A percentile compares a stretch with the other conserved stretches of the same genome.
Conservation (phyloP, 2,797 vertebrate species). For the Ceryle rudis region DNA sequence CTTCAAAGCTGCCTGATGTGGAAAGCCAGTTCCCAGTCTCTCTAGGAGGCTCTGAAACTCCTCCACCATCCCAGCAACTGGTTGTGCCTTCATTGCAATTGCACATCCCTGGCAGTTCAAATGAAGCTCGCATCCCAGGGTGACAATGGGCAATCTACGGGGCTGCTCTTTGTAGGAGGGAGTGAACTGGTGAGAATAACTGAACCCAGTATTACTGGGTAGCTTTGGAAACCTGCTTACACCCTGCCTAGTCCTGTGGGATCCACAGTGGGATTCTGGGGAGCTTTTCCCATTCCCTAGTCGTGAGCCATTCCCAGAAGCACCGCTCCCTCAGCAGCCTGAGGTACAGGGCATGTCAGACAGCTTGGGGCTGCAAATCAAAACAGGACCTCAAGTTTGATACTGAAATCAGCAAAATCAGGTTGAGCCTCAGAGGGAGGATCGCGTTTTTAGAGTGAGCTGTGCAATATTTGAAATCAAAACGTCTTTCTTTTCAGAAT, state of each 20-base stretch:
- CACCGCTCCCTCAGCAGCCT: background rate
- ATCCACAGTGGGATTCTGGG: background rate
- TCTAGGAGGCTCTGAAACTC: background rate
- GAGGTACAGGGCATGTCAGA: background rate
- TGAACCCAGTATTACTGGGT: background rate
- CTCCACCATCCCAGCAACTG: fast-evolving
- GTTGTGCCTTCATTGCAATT: background rate
- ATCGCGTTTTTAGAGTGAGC: background rate
- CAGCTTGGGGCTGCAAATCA: background rate
- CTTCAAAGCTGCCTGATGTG: background rate
- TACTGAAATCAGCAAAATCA: background rate
- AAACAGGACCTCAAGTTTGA: background rate
- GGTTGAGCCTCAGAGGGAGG: background rate
- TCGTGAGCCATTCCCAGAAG: background rate
- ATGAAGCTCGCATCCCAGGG: too few relatives aligned
- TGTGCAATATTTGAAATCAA: background rate
- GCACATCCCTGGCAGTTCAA: background rate
- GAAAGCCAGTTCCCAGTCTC: background rate
- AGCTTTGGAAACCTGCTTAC: background rate
- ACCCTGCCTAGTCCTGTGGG: background rate
- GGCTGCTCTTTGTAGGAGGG: background rate
- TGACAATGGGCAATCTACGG: fast-evolving
- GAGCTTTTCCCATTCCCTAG: background rate
- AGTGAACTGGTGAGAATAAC: background rate
- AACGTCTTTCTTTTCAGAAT: background rate